phyloP scores from a whole-genome alignment of 2,113 vertebrate genomes.

The Atractosteus spatula region DNA sequence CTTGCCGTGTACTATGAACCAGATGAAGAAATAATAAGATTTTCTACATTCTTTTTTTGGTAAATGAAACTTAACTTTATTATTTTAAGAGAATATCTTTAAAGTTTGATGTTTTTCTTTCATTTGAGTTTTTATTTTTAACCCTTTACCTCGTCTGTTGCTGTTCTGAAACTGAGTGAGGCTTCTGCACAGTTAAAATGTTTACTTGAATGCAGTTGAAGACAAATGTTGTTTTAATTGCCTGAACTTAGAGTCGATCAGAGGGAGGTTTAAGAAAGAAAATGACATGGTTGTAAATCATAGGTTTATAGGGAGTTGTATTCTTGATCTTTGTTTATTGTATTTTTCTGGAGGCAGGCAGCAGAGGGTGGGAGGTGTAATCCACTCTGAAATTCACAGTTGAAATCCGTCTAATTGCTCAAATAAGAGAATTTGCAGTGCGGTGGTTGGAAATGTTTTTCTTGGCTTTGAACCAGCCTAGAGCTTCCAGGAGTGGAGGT shows the following conservation, averaged over 20 bases:
- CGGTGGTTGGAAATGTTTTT: constrained; percentile 44
- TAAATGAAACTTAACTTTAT: too few species aligned
- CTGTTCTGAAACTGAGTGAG: too few species aligned
- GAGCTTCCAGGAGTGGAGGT: constrained; percentile 23
- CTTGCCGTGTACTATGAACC: too few species aligned
- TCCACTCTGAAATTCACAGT: constrained; percentile 43
- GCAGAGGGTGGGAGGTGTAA: constrained; percentile 8
- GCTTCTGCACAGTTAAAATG: too few species aligned
- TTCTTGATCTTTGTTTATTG: constrained; percentile 17
- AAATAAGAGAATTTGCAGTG: constrained; percentile 45
- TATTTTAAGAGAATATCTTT: too few species aligned
- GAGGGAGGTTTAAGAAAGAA: constrained; percentile 47
- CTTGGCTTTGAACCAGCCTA: constrained; percentile 51
- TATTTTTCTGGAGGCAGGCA: not conserved
- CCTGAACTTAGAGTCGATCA: constrained; percentile 55
- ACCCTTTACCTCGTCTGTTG: too few species aligned
- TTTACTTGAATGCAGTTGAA: constrained; percentile 30
- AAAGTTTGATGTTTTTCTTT: too few species aligned
- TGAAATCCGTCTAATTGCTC: constrained; percentile 47
- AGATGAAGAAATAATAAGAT: too few species aligned
- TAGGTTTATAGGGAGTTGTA: constrained; percentile 22
- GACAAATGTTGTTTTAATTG: constrained; percentile 51
- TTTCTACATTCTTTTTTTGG: too few species aligned
- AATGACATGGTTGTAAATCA: constrained; percentile 58
- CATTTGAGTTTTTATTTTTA: too few species aligned